Percentiles rank a stretch among this genome's conserved stretches.
Evolutionary conservation across 2,113 vertebrate species (phyloP).

Genomic region (Marmota flaviventris): DNA sequence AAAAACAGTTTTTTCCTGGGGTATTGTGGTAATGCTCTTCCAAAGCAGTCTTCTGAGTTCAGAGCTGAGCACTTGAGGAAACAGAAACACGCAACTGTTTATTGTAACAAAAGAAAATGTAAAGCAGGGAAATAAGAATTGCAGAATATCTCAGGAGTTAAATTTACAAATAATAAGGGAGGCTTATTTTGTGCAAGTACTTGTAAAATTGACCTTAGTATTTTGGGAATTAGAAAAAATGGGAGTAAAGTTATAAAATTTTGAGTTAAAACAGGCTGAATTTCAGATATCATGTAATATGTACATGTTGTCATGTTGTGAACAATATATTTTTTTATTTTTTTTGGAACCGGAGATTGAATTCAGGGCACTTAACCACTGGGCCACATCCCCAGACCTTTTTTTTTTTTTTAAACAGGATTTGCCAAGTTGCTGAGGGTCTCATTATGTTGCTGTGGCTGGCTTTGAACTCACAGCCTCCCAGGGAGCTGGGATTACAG

Average conservation of each 20-base stretch:
- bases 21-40: not conserved
- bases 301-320: not conserved
- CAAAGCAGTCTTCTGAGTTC: not conserved
- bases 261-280: not conserved
- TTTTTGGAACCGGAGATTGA: no score
- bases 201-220: not conserved
- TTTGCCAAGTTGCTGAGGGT: no score
- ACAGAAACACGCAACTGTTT: not conserved
- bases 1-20: not conserved
- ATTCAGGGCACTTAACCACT: no score
- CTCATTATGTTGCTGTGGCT: no score
- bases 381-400: no score
- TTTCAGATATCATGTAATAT: not conserved
- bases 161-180: conserved; percentile 14
- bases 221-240: not conserved
- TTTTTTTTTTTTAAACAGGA: no score
- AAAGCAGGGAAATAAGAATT: not conserved
- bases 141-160: not conserved
- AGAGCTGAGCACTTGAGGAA: not conserved
- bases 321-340: not conserved
- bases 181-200: not conserved
- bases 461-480: no score
- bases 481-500: no score
- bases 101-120: not conserved
- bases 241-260: conserved; percentile 18